Conservation (phyloP, 2,113 vertebrate species). For the Thomomys bottae region DNA sequence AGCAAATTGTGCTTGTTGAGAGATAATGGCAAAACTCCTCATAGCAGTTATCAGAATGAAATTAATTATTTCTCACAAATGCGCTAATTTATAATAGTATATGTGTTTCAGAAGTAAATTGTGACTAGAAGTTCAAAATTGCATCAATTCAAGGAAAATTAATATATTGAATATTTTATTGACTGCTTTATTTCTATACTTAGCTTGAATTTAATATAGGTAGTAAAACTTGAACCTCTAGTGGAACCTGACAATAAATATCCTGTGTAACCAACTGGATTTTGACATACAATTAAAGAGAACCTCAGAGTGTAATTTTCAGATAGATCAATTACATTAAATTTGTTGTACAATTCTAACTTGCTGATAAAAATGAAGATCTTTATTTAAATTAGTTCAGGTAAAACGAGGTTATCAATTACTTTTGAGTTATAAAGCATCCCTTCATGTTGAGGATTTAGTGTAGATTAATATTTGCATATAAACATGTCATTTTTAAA, state of each 20-base stretch:
- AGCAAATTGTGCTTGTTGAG: background rate
- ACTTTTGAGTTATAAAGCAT: conserved; percentile 56
- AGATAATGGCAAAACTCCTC: background rate
- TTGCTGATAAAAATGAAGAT: conserved; percentile 65
- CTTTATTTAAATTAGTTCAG: conserved; percentile 65
- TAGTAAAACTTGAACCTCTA: conserved; percentile 42
- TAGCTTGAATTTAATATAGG: background rate
- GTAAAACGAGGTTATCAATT: background rate
- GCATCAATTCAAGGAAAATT: background rate
- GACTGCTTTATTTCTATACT: background rate
- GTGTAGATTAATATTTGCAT: conserved; percentile 9
- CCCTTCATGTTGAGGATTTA: background rate
- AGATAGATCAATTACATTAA: conserved; percentile 62
- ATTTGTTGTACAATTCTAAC: conserved; percentile 52
- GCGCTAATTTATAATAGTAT: background rate
- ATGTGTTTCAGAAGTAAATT: conserved; percentile 29
- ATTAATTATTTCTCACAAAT: background rate
- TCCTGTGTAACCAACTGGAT: background rate
- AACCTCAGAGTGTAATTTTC: conserved; percentile 58
- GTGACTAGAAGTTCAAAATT: conserved; percentile 11
- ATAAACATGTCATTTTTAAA: background rate
- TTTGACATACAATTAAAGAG: conserved; percentile 57
- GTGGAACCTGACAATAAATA: conserved; percentile 57
- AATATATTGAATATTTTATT: background rate
- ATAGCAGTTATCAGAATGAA: conserved; percentile 32